Evolutionary conservation across 1,140 invertebrate species (phyloP).

Genomic region (Geopemphigus sp.): DNA sequence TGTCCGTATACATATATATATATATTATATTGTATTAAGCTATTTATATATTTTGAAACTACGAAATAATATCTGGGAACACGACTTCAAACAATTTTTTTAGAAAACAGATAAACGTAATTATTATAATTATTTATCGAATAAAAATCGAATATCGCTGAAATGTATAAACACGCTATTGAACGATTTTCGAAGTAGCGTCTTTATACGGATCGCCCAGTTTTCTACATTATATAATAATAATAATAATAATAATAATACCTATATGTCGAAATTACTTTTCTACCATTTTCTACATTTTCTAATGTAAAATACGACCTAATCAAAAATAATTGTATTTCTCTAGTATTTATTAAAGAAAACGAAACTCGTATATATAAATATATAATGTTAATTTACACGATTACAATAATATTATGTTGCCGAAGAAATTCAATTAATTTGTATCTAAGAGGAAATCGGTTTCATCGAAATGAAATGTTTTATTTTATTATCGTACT

Average conservation of each 20-base stretch:
- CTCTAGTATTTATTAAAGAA: neutral
- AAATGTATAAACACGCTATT: neutral
- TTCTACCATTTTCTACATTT: constrained; percentile 31
- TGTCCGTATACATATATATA: neutral
- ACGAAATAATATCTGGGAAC: neutral
- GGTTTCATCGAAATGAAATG: neutral
- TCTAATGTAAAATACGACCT: neutral
- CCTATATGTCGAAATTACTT: constrained; percentile 3
- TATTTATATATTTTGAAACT: neutral
- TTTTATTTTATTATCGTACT: neutral
- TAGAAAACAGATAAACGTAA: neutral
- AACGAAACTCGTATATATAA: neutral
- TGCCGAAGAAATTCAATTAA: neutral
- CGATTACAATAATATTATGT: neutral
- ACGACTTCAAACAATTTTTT: neutral
- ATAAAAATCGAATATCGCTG: neutral
- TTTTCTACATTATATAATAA: constrained; percentile 2
- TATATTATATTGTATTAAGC: neutral
- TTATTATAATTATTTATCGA: constrained; percentile 24
- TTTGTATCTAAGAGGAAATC: neutral
- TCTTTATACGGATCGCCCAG: neutral
- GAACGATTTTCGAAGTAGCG: neutral
- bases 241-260: constrained; percentile 3
- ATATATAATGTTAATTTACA: neutral
- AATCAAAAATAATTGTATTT: constrained; percentile 1